Evolutionary conservation across 2,113 vertebrate genomes (phyloP).

Genomic region (Cettia cetti): DNA sequence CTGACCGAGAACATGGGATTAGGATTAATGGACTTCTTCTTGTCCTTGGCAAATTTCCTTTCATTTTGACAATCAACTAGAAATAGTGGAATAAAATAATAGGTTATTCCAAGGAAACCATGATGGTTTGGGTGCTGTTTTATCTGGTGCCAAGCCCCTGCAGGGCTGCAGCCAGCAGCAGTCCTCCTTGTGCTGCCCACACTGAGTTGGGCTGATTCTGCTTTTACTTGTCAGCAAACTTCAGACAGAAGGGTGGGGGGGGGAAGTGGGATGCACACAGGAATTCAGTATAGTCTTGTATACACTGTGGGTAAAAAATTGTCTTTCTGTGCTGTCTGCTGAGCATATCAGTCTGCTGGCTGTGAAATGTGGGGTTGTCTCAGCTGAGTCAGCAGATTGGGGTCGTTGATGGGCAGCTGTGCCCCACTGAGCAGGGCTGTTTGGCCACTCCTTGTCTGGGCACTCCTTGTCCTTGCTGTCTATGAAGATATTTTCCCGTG

Average conservation of each 20-base stretch:
- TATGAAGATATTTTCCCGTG: background rate
- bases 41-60: background rate
- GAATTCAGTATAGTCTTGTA: background rate
- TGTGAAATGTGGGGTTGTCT: background rate
- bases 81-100: background rate
- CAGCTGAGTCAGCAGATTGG: background rate
- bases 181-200: accelerated
- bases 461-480: background rate
- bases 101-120: background rate
- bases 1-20: background rate
- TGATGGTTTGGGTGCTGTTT: accelerated
- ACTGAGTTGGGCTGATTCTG: background rate
- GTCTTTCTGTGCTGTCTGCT: background rate
- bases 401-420: background rate
- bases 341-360: background rate
- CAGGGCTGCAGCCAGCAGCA: background rate
- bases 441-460: background rate
- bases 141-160: background rate
- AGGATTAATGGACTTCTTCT: background rate
- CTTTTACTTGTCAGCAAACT: background rate
- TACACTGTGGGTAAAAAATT: background rate
- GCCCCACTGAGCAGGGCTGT: background rate
- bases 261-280: background rate
- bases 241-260: background rate
- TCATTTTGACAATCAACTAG: background rate